A percentile compares a stretch with the other conserved stretches of the same genome.
These are phyloP conservation scores for Drosophila jambulina DNA, from an alignment of 1,140 invertebrate species.

Conservation along the genomic window DNA sequence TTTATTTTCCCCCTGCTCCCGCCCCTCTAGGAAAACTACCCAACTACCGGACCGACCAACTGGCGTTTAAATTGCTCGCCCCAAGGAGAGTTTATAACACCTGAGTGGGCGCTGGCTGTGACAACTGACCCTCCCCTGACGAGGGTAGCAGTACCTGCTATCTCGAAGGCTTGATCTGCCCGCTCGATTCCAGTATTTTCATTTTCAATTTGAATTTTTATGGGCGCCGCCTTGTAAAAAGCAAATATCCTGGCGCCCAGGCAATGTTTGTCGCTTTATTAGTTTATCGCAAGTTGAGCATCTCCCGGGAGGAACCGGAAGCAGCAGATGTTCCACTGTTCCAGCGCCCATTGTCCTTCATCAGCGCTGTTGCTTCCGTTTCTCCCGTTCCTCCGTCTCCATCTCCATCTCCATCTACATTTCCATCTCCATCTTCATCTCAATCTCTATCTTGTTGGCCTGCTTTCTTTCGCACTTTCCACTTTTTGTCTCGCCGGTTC, in stretches of 20 bases:
- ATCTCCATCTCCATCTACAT: background rate
- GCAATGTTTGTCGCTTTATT: constrained; percentile 78
- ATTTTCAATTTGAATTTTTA: constrained; percentile 83
- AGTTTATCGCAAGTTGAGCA: constrained; percentile 76
- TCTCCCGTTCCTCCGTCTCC: constrained; percentile 12
- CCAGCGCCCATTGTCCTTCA: constrained; percentile 44
- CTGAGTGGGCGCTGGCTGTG: constrained; percentile 53
- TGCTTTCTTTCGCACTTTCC: constrained; percentile 55
- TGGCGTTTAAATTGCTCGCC: constrained; percentile 67
- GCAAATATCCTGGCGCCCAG: constrained; percentile 71
- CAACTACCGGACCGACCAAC: constrained; percentile 6
- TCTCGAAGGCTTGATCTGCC: constrained; percentile 56
- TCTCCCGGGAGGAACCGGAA: constrained; percentile 60
- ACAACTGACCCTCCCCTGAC: constrained; percentile 63
- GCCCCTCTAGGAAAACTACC: constrained; percentile 52
- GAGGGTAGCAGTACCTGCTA: constrained; percentile 57
- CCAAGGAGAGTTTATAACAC: constrained; percentile 58
- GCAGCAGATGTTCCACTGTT: constrained; percentile 59
- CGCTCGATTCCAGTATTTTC: constrained; percentile 62
- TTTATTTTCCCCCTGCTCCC: constrained; percentile 9
- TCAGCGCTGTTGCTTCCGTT: constrained; percentile 31
- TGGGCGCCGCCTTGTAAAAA: constrained; percentile 70
- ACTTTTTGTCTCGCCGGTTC: constrained; percentile 62
- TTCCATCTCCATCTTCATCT: constrained; percentile 6
- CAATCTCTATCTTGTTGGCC: constrained; percentile 24